Percentiles rank a stretch among this genome's conserved stretches.
Evolutionary conservation across 2,797 vertebrate species (phyloP).

Genomic region (Bufotes viridis): DNA sequence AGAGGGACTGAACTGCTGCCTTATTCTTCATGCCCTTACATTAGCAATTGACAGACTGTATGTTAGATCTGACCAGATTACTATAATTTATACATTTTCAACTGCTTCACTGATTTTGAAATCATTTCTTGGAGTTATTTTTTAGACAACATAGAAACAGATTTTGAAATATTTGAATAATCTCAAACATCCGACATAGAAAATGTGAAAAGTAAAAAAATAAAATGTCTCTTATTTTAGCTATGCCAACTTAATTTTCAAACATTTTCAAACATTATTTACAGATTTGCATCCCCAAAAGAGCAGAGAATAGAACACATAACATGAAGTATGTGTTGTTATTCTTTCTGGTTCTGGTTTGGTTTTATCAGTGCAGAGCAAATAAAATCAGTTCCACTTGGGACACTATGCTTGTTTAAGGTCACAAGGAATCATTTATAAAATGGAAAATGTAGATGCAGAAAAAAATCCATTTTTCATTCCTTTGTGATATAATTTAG

Average conservation of each 20-base stretch:
- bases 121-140: neutral
- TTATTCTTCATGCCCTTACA: slow-evolving; percentile 24
- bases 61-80: slow-evolving; percentile 2
- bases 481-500: neutral
- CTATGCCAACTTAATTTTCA: neutral
- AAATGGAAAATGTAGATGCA: slow-evolving; percentile 5
- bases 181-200: neutral
- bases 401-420: neutral
- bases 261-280: neutral
- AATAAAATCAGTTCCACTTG: neutral
- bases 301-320: neutral
- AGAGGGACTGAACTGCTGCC: neutral
- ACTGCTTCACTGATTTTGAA: slow-evolving; percentile 12
- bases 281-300: neutral
- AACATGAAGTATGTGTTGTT: neutral
- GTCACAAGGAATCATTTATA: neutral
- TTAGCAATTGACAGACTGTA: neutral
- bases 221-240: neutral
- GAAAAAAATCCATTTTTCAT: neutral
- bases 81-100: slow-evolving; percentile 31
- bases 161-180: neutral
- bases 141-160: neutral
- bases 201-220: neutral
- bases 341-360: neutral
- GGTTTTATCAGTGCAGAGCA: neutral